Conservation (phyloP, 2,113 vertebrate genomes). For the Mohoua ochrocephala region DNA sequence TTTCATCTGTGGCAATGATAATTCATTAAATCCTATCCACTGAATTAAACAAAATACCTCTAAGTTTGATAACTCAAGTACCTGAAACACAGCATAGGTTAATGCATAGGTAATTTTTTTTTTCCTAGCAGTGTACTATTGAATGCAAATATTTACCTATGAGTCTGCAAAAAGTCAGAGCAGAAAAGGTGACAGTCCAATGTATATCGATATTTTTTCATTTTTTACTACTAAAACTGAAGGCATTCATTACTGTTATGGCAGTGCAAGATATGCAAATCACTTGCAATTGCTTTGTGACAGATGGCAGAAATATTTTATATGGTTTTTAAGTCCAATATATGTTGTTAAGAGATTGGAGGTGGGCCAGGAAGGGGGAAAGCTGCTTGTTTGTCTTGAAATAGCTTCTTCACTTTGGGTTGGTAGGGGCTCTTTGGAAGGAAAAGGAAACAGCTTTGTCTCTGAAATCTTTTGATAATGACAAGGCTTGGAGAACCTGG, state of each 20-base stretch:
- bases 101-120: neutral
- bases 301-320: conserved; percentile 18
- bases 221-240: neutral
- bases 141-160: neutral
- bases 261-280: neutral
- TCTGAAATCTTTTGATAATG: neutral
- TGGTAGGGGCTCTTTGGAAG: neutral
- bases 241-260: neutral
- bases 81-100: neutral
- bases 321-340: neutral
- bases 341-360: neutral
- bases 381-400: neutral
- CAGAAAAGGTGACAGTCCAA: neutral
- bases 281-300: neutral
- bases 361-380: neutral
- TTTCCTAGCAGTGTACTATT: neutral
- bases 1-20: neutral
- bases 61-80: neutral
- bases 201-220: neutral
- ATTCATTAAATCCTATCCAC: neutral
- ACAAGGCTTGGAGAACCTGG: neutral
- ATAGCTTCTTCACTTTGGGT: neutral
- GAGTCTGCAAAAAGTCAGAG: neutral
- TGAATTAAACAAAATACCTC: neutral
- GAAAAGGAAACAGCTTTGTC: neutral